Evolutionary conservation across 2,113 vertebrate genomes (phyloP).

Genomic region (Coptodon bakossiorum): DNA sequence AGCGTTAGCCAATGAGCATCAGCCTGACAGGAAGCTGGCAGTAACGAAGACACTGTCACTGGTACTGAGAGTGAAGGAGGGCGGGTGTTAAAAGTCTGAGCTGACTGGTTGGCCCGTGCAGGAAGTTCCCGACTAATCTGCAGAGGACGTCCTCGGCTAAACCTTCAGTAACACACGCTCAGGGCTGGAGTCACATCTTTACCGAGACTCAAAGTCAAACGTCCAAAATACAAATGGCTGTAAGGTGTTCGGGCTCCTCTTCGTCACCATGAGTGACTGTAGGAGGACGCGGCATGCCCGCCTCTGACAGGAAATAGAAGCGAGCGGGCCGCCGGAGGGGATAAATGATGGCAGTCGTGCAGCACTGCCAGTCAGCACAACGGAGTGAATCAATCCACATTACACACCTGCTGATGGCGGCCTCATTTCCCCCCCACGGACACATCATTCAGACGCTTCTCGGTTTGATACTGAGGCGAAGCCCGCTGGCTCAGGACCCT

Average conservation of each 20-base stretch:
- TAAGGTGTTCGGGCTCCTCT: rapidly evolving
- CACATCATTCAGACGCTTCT: background rate
- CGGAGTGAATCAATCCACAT: background rate
- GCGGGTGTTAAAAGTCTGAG: background rate
- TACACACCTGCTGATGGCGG: background rate
- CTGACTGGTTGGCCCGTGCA: background rate
- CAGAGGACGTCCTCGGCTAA: rapidly evolving
- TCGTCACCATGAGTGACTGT: background rate
- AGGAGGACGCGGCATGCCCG: background rate
- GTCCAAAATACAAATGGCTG: background rate
- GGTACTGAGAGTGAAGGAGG: background rate
- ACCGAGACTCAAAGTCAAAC: background rate
- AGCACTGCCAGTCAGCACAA: background rate
- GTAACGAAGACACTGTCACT: background rate
- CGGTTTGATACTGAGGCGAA: background rate
- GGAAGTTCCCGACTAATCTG: background rate
- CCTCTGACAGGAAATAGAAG: background rate
- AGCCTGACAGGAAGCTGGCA: background rate
- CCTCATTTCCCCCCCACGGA: background rate
- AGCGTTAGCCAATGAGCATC: background rate
- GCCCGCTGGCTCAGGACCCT: background rate
- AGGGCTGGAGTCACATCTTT: background rate
- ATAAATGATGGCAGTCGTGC: background rate
- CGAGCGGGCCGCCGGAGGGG: rapidly evolving
- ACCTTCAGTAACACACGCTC: background rate